These are phyloP conservation scores for Cheilinus undulatus DNA, from an alignment of 2,113 vertebrate species.

Conservation along the genomic window DNA sequence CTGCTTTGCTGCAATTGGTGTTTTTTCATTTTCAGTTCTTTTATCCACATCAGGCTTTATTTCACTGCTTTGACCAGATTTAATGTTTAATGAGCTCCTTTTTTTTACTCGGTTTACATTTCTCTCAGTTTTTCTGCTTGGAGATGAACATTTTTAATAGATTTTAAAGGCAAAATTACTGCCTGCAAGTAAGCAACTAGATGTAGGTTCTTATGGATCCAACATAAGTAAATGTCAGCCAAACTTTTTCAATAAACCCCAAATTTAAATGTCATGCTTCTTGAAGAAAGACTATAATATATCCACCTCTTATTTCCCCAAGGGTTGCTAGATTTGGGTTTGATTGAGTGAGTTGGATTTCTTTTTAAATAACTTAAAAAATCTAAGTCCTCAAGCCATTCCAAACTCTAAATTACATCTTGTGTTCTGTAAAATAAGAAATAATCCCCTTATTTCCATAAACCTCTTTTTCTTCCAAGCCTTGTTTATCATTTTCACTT, in stretches of 20 bases:
- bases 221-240: not conserved
- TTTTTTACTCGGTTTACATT: not conserved
- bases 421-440: conserved; percentile 7
- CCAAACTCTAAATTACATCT: conserved; percentile 15
- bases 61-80: conserved; percentile 6
- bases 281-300: not conserved
- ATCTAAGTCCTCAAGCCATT: not conserved
- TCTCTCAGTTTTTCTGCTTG: not conserved
- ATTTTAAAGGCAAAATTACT: conserved; percentile 7
- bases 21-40: not conserved
- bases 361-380: conserved; percentile 18
- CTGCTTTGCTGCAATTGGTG: conserved; percentile 43
- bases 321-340: not conserved
- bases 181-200: not conserved
- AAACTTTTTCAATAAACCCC: not conserved
- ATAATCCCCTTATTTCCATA: not conserved
- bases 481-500: not conserved
- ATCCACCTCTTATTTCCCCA: not conserved
- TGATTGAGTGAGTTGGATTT: not conserved
- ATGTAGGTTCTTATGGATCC: not conserved
- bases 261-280: not conserved
- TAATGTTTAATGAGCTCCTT: conserved; percentile 9
- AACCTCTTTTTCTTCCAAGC: not conserved
- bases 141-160: conserved; percentile 20
- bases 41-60: conserved; percentile 6